phyloP scores from a whole-genome alignment of 2,113 vertebrate species.

The Lophius piscatorius region DNA sequence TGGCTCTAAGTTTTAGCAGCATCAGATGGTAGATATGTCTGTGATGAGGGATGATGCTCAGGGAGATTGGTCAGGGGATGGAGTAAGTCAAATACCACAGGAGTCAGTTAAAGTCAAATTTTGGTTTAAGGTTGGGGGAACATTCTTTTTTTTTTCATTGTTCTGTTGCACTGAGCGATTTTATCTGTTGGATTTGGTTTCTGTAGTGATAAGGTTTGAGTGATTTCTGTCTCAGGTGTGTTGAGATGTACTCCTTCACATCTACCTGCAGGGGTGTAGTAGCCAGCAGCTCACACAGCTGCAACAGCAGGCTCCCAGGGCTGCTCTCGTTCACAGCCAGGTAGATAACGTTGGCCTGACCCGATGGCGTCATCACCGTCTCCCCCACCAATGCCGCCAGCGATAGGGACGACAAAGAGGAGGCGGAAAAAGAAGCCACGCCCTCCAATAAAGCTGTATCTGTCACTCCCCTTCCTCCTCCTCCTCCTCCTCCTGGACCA shows the following conservation, averaged over 20 bases:
- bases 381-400: conserved; percentile 78
- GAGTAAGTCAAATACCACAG: no score
- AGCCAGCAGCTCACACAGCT: conserved; percentile 92
- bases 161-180: no score
- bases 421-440: conserved; percentile 59
- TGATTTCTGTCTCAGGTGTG: no score
- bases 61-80: no score
- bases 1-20: no score
- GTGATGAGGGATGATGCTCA: no score
- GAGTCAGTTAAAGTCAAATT: no score
- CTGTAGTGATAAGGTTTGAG: no score
- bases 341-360: conserved; percentile 87
- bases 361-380: conserved; percentile 84
- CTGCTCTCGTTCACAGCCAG: conserved; percentile 92
- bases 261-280: conserved; percentile 85
- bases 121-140: no score
- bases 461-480: conserved; percentile 66
- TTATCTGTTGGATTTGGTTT: no score
- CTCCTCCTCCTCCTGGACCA: conserved; percentile 52
- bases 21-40: no score
- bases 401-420: conserved; percentile 59
- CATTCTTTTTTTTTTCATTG: no score
- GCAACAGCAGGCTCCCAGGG: conserved; percentile 90
- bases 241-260: rapidly evolving
- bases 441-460: conserved; percentile 53